Evolutionary conservation across 2,113 vertebrate genomes (phyloP).

Genomic region (Erinaceus europaeus): DNA sequence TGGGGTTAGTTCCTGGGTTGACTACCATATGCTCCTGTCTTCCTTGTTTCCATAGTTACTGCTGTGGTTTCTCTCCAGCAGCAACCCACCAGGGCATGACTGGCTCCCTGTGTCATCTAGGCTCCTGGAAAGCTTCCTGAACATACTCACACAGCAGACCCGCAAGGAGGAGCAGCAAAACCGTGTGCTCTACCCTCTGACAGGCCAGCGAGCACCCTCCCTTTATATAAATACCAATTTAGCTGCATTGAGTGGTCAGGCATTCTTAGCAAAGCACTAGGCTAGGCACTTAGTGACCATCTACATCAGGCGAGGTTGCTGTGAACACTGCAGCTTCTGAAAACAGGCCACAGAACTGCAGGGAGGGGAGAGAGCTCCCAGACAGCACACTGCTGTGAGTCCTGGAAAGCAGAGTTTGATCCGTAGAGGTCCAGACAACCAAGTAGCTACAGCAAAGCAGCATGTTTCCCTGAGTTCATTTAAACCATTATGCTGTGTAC

Average conservation of each 20-base stretch:
- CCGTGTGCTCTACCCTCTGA: background rate
- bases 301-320: background rate
- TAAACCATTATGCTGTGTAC: conserved; percentile 70
- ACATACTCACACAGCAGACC: background rate
- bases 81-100: background rate
- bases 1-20: background rate
- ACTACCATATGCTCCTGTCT: background rate
- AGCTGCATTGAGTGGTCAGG: too few species aligned
- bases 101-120: background rate
- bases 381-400: conserved; percentile 58
- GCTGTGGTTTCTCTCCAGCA: background rate
- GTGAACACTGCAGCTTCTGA: conserved; percentile 11
- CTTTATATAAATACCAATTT: conserved; percentile 56
- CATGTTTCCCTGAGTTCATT: conserved; percentile 75
- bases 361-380: background rate
- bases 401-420: conserved; percentile 63
- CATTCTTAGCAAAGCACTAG: background rate
- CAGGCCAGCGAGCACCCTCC: conserved; percentile 31
- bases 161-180: background rate
- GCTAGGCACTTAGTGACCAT: conserved; percentile 17
- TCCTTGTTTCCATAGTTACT: background rate
- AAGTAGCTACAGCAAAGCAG: conserved; percentile 48
- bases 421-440: conserved; percentile 22
- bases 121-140: background rate
- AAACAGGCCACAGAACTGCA: conserved; percentile 61